phyloP scores from a whole-genome alignment of 2,888 invertebrate genomes.

The Ptycholaimellus sp. region DNA sequence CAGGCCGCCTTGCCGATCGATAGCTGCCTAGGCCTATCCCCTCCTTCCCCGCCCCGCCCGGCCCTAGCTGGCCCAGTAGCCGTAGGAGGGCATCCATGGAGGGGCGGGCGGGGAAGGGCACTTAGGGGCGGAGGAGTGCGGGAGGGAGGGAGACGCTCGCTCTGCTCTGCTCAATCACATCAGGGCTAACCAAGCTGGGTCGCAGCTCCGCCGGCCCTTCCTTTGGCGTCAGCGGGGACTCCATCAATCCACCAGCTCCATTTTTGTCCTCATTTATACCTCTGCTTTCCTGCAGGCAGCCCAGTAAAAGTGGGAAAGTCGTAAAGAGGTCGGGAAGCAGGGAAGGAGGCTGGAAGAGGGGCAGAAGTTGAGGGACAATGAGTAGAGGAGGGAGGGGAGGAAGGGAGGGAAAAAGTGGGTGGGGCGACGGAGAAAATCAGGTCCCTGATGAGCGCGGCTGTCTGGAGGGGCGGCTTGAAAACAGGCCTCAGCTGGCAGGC shows the following conservation, averaged over 20 bases:
- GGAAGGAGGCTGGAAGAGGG: slow-evolving; percentile 4
- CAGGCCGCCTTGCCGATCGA: not conserved
- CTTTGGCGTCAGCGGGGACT: slow-evolving; percentile 7
- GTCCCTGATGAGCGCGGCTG: not conserved
- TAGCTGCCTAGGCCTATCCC: not conserved
- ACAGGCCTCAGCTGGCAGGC: too few relatives aligned
- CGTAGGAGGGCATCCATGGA: not conserved
- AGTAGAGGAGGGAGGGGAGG: slow-evolving; percentile 3
- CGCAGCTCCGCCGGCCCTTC: too few relatives aligned
- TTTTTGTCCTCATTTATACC: too few relatives aligned
- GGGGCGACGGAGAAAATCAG: slow-evolving; percentile 7
- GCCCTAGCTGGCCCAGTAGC: not conserved
- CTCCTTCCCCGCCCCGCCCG: too few relatives aligned
- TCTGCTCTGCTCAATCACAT: too few relatives aligned
- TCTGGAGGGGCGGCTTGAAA: not conserved
- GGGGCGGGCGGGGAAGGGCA: slow-evolving; percentile 1
- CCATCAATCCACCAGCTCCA: not conserved
- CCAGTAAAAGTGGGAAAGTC: slow-evolving; percentile 1
- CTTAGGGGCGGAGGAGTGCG: slow-evolving; percentile 2
- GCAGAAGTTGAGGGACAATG: slow-evolving; percentile 4
- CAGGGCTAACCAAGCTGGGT: too few relatives aligned
- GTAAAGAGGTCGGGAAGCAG: slow-evolving; percentile 4
- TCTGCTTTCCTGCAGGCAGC: too few relatives aligned
- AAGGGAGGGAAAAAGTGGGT: slow-evolving; percentile 1
- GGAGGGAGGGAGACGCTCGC: slow-evolving; percentile 6